Evolutionary conservation across 1,140 invertebrate genomes (phyloP), one percentile per base, ranked within the genome.

Genomic region (Meloidogyne exigua): DNA sequence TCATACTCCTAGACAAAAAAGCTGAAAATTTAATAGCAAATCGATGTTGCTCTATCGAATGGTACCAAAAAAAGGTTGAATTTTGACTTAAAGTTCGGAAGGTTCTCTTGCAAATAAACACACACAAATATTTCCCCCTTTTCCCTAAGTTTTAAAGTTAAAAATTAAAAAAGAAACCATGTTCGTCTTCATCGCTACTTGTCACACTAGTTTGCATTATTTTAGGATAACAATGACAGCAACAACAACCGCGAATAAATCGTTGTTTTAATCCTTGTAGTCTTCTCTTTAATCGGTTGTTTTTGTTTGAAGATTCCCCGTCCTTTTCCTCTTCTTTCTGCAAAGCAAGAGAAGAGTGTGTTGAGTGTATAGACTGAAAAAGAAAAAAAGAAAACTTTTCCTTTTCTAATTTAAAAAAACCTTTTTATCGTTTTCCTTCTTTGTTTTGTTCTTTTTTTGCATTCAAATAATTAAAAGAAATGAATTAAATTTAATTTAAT

Each of bases 21-120:
- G 36, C 36, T 9, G 9, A 39, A 39, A 39, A 39, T 39, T 39
- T 39, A 39, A 39, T 4, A 39, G 36, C 10, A 39, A 39, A 7
- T 39, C 36, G 36, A 10, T 10, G 10, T 62, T 67, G 65, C 49
- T 10, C n/a, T 72, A 23, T 81, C 18, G 26, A n/a, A 15, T 44
- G 21, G 23, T 26, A 69, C 23, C 28, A 32, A 66, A 10, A 66
- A 72, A 75, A 75, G 10, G 63, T 75, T 39, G 10, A 39, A 39
- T 39, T 39, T 39, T 39, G 36, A 39, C 36, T 39, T 39, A 39
- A 3, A 39, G 36, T 39, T 39, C 36, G 36, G 10, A 7, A 39
- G 36, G 3, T 4, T 39, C 36, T 9, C 36, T 39, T 39, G 36
- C 10, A 4, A 18, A n/a, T n/a, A n/a, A n/a, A n/a, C n/a, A n/a